Percentiles rank a stretch among this genome's conserved stretches.
phyloP scores from a whole-genome alignment of 2,888 invertebrate species.

The Drosophila cognata region DNA sequence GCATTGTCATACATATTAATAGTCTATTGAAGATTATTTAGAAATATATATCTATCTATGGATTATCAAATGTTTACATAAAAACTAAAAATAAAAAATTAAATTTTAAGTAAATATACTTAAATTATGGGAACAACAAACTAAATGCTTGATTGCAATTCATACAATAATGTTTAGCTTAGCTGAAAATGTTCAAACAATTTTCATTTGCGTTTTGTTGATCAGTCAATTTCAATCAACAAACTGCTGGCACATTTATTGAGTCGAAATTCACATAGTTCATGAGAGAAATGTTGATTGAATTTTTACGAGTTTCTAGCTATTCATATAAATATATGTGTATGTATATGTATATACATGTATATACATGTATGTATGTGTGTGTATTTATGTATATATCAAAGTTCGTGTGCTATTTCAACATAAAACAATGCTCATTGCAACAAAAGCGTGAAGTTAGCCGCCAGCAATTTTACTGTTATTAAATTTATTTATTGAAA shows the following conservation, averaged over 20 bases:
- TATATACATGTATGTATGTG: not conserved
- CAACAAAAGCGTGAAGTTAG: constrained; percentile 32
- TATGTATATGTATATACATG: not conserved
- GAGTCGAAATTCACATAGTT: too few species aligned
- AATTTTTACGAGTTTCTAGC: not conserved
- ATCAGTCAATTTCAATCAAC: constrained; percentile 7
- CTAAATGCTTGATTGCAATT: not conserved
- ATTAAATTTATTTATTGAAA: constrained; percentile 75
- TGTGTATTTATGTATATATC: not conserved
- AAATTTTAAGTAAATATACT: not conserved
- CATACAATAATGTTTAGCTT: not conserved
- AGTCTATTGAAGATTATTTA: not conserved
- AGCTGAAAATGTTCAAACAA: not conserved
- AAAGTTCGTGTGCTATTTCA: not conserved
- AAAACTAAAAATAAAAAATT: too few species aligned
- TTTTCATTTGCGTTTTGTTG: not conserved
- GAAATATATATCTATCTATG: not conserved
- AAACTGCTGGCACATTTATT: not conserved
- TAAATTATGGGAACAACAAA: not conserved
- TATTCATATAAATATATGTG: not conserved
- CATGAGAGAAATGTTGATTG: not conserved
- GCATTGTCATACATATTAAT: not conserved
- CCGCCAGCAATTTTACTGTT: constrained; percentile 55
- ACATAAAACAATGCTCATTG: not conserved
- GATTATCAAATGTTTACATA: not conserved